Percentiles rank a stretch among this genome's conserved stretches.
These are phyloP conservation scores for Pristionchus exspectatus DNA, from an alignment of 2,888 invertebrate species.

Conservation along the genomic window DNA sequence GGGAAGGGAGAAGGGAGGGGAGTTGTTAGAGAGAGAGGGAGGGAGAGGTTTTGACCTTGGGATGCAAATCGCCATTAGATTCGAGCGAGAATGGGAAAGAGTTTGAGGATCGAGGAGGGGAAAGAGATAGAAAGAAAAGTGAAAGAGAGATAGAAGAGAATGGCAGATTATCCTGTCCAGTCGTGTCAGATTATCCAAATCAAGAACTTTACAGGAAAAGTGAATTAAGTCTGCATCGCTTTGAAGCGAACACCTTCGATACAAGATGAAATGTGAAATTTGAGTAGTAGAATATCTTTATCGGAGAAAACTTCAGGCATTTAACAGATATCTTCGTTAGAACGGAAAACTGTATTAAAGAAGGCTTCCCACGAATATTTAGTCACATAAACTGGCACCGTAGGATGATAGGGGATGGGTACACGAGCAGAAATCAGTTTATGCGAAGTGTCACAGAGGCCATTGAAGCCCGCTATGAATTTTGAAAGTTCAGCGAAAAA, in stretches of 20 bases:
- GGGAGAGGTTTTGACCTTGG: conserved; percentile 23
- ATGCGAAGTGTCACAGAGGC: too few relatives aligned
- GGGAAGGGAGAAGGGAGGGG: background rate
- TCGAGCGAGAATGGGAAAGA: background rate
- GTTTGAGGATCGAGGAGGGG: background rate
- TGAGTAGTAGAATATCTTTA: background rate
- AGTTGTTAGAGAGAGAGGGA: background rate
- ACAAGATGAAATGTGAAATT: background rate
- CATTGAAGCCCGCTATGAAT: too few relatives aligned
- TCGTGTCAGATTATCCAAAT: background rate
- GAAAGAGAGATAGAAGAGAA: background rate
- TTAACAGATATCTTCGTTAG: background rate
- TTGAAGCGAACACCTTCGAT: too few relatives aligned
- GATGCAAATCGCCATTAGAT: conserved; percentile 33
- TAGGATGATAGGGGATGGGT: too few relatives aligned
- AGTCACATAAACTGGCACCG: too few relatives aligned
- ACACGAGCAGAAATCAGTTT: too few relatives aligned
- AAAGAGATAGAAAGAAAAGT: background rate
- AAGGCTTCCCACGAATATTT: too few relatives aligned
- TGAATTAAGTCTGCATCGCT: too few relatives aligned
- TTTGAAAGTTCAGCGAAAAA: too few relatives aligned
- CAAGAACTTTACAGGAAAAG: background rate
- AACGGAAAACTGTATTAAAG: background rate
- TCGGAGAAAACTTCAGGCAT: background rate
- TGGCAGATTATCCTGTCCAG: background rate